A percentile compares a stretch with the other conserved stretches of the same genome.
Evolutionary conservation across 2,113 vertebrate genomes (phyloP).

Genomic region (Narcine bancroftii): DNA sequence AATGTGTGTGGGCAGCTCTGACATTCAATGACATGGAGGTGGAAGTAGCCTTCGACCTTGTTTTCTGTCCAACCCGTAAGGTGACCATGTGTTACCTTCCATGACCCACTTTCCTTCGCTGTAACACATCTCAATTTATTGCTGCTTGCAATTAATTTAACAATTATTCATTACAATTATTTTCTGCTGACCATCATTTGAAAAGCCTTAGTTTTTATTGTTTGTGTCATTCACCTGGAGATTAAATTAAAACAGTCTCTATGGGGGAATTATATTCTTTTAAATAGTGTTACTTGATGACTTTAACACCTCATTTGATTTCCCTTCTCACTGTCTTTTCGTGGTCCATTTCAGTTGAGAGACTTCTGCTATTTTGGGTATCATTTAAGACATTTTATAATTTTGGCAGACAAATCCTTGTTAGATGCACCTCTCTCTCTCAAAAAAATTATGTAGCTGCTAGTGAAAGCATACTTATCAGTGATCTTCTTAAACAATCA

Average conservation of each 20-base stretch:
- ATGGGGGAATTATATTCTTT: neutral
- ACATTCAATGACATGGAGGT: too few relatives aligned
- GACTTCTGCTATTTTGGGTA: neutral
- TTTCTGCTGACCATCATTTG: neutral
- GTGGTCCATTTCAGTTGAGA: neutral
- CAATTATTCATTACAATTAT: neutral
- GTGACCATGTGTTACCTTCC: too few relatives aligned
- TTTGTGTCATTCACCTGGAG: neutral
- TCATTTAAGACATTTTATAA: neutral
- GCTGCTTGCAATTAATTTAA: neutral
- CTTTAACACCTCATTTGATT: neutral
- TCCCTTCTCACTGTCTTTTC: neutral
- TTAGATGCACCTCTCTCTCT: neutral
- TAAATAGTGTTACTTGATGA: neutral
- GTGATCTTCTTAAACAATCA: conserved; percentile 37
- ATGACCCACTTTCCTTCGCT: neutral
- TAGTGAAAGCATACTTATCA: neutral
- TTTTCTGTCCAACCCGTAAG: too few relatives aligned
- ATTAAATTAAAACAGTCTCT: neutral
- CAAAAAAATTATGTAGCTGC: neutral
- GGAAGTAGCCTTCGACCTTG: too few relatives aligned
- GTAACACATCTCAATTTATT: neutral
- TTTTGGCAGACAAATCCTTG: neutral
- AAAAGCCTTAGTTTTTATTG: neutral
- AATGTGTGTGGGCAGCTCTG: too few relatives aligned